Evolutionary conservation across 2,797 vertebrate genomes (phyloP).

Genomic region (Phyllotis vaccarum): DNA sequence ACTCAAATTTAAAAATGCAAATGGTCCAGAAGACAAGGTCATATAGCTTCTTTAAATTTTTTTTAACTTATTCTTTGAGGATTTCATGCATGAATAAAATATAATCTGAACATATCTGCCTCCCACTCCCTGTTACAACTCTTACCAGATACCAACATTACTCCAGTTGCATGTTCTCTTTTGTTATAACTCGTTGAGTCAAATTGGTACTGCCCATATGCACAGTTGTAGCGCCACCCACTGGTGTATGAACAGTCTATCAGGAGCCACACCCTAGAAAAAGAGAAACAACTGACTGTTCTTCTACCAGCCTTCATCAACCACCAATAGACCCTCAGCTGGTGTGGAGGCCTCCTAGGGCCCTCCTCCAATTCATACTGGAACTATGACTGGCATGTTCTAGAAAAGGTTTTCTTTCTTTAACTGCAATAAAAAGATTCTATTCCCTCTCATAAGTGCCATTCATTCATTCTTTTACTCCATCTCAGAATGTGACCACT

Average conservation of each 20-base stretch:
- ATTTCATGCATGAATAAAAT: background rate
- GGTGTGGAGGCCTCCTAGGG: background rate
- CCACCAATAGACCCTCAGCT: background rate
- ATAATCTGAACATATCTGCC: background rate
- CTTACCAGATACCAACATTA: background rate
- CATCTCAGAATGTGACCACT: background rate
- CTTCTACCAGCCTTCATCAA: background rate
- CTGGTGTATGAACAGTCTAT: background rate
- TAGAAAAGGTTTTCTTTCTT: background rate
- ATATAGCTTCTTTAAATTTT: background rate
- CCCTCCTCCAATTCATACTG: background rate
- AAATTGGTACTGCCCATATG: background rate
- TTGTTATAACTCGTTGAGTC: background rate
- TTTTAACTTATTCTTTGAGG: background rate
- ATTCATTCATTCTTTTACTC: background rate
- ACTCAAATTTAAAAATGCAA: background rate
- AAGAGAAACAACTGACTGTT: too few relatives aligned
- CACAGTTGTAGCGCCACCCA: background rate
- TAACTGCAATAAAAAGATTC: background rate
- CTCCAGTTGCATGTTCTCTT: background rate
- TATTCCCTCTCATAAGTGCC: background rate
- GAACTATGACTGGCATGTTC: background rate
- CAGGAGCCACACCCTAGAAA: background rate
- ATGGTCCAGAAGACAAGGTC: background rate
- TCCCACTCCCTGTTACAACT: background rate